Evolutionary conservation across 1,140 invertebrate genomes (phyloP).

Genomic region (Trissolcus basalis): DNA sequence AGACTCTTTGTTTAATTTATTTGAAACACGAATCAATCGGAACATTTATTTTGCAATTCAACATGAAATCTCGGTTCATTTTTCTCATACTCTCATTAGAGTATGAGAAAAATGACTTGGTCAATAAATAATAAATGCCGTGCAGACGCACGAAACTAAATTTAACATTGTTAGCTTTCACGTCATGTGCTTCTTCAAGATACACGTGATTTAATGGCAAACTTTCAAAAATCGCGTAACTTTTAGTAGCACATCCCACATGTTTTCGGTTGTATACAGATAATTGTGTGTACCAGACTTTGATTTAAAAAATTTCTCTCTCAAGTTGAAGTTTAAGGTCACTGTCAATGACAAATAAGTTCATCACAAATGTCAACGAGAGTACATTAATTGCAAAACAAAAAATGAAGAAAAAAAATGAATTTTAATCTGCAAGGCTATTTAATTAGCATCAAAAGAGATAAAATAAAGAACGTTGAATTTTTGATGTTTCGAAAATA

Average conservation of each 20-base stretch:
- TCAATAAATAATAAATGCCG: no score
- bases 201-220: conserved; percentile 37
- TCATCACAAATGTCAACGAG: not conserved
- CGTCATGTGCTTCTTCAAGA: conserved; percentile 11
- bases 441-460: no score
- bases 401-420: no score
- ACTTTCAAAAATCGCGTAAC: conserved; percentile 37
- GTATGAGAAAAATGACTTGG: no score
- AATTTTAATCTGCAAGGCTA: no score
- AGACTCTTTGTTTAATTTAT: conserved; percentile 10
- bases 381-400: no score
- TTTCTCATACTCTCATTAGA: no score
- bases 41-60: no score
- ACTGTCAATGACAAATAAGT: conserved; percentile 2
- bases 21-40: not conserved
- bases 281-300: not conserved
- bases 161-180: conserved; percentile 29
- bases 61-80: no score
- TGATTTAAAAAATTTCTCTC: not conserved
- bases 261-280: conserved; percentile 6
- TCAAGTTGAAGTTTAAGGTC: conserved; percentile 17
- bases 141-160: conserved; percentile 24
- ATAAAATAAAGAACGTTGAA: no score
- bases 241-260: not conserved
- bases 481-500: no score